Base-by-base conservation (phyloP, 2,888 invertebrate species). In the Tipula confusa region DNA sequence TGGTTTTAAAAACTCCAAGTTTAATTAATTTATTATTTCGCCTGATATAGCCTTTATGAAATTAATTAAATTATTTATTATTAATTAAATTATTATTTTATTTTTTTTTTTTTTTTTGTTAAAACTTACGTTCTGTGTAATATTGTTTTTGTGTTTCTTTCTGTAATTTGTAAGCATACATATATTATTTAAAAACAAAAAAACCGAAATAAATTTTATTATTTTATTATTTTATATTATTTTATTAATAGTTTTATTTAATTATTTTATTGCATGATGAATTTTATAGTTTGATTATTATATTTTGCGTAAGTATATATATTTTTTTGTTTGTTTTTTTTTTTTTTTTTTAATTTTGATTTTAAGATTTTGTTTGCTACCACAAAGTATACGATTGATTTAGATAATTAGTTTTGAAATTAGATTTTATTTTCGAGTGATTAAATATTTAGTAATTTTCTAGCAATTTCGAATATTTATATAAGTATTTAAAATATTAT, bases 91-190 rank as follows among this genome's bases (percentile, higher is more conserved):
- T 43, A 43, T 15, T 43, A 64, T 64, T 64, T 9, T 33, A 33
- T 9, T 33, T 33, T 9, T n/a, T 33, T 33, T 9, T 33, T 33
- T 33, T 33, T 33, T 64, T 24, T 11, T 64, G 24, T 64, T 64
- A 64, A 64, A 24, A 64, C 64, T 64, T 64, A 64, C 64, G 64
- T 64, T 24, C 64, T 64, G 64, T 64, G 64, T 64, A 64, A 64
- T 24, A 64, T 64, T 64, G 64, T 64, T 64, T 64, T 64, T 64
- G 64, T 64, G 64, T 64, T 24, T 64, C 33, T 2, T 43, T 43
- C 24, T 64, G 64, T 64, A 64, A 64, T 64, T 64, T 64, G 18
- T 64, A 24, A 64, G 24, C 24, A 64, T 64, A 36, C 24, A 64
- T 64, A 36, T 15, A 64, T 64, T 64, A 64, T 64, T 64, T 64